Evolutionary conservation across 2,797 vertebrate genomes (phyloP).

Genomic region (Phataginus tetradactyla): DNA sequence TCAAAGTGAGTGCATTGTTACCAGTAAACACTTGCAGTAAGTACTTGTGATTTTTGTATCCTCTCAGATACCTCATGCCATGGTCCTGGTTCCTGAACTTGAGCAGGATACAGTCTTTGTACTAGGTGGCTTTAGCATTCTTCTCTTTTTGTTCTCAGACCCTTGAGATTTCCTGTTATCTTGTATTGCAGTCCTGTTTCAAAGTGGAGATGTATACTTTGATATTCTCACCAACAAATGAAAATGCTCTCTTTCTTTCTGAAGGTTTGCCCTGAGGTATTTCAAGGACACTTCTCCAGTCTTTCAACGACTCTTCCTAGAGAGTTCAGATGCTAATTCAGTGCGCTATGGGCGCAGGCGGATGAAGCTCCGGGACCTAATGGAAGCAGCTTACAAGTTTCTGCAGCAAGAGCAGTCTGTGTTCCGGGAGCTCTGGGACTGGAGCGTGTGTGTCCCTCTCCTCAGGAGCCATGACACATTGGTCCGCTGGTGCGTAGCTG

Average conservation of each 20-base stretch:
- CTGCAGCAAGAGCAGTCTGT: conserved; percentile 92
- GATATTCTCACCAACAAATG: neutral
- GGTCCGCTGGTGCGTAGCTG: conserved; percentile 93
- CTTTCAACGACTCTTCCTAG: conserved; percentile 97
- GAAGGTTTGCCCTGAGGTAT: conserved; percentile 95
- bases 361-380: conserved; percentile 98
- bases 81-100: conserved; percentile 6
- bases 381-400: conserved; percentile 96
- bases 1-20: neutral
- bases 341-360: conserved; percentile 95
- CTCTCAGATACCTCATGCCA: neutral
- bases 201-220: neutral
- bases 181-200: neutral
- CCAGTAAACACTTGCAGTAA: neutral
- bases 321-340: conserved; percentile 93
- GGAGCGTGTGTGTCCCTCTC: conserved; percentile 97
- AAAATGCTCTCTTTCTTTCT: neutral
- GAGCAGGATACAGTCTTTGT: neutral
- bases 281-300: conserved; percentile 94
- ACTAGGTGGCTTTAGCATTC: neutral
- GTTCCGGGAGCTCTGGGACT: conserved; percentile 96
- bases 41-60: neutral
- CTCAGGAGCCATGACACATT: conserved; percentile 96
- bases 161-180: neutral
- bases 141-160: neutral